Percentiles rank a stretch among this genome's conserved stretches.
These are phyloP conservation scores for Alosa sapidissima DNA, from an alignment of 2,797 vertebrate species.

Conservation along the genomic window DNA sequence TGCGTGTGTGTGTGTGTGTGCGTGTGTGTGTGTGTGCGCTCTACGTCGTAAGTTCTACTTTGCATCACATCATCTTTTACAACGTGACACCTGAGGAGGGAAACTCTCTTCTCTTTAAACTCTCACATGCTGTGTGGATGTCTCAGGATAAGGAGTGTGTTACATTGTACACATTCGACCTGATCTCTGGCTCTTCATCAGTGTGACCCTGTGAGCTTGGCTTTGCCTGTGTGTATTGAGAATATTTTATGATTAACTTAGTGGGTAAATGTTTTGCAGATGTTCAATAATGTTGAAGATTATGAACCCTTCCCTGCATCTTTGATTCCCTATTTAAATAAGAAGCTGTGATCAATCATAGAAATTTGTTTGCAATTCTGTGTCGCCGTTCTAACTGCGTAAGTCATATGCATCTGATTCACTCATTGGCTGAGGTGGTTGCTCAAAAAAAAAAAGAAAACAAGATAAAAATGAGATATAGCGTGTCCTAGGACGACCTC, in stretches of 20 bases:
- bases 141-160: background rate
- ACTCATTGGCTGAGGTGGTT: background rate
- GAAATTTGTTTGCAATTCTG: background rate
- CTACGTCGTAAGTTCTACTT: background rate
- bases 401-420: background rate
- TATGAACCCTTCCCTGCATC: background rate
- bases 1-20: background rate
- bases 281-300: slow-evolving; percentile 8
- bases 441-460: background rate
- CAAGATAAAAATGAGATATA: background rate
- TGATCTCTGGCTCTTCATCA: background rate
- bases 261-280: background rate
- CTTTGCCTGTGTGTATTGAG: background rate
- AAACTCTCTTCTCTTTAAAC: too few relatives aligned
- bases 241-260: slow-evolving; percentile 13
- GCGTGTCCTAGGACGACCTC: background rate
- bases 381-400: background rate
- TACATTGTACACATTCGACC: background rate
- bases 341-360: background rate
- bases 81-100: background rate
- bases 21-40: background rate
- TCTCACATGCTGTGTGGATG: background rate
- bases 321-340: background rate
- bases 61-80: background rate
- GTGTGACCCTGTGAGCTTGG: background rate